These are phyloP conservation scores for Toxotes jaculatrix DNA, from an alignment of 2,113 vertebrate species.

Conservation along the genomic window DNA sequence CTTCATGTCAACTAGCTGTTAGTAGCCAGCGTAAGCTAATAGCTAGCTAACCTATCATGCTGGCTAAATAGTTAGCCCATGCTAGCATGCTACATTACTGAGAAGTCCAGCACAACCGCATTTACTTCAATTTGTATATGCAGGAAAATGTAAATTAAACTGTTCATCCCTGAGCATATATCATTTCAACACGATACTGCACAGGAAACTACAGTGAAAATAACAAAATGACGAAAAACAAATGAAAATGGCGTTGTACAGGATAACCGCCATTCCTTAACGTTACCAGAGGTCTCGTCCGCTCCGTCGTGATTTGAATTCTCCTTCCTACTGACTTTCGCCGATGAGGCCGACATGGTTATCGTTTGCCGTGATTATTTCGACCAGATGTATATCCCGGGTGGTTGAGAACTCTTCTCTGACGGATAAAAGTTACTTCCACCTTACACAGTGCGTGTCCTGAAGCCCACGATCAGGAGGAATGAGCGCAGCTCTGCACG, in stretches of 20 bases:
- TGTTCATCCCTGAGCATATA: fast-evolving
- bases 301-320: constrained; percentile 96
- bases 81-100: constrained; percentile 49
- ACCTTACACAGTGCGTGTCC: constrained; percentile 55
- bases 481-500: constrained; percentile 59
- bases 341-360: constrained; percentile 93
- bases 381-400: constrained; percentile 29
- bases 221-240: constrained; percentile 69
- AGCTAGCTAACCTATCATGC: constrained; percentile 54
- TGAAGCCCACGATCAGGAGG: constrained; percentile 52
- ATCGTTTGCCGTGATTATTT: constrained; percentile 21
- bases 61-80: constrained; percentile 51
- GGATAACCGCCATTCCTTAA: constrained; percentile 78
- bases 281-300: constrained; percentile 95
- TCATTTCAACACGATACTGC: not conserved
- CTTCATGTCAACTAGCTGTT: constrained; percentile 20
- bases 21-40: constrained; percentile 56
- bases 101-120: constrained; percentile 7
- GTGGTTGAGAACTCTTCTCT: constrained; percentile 39
- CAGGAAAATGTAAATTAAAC: no score
- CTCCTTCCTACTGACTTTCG: constrained; percentile 96
- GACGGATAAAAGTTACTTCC: constrained; percentile 69
- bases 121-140: not conserved
- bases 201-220: not conserved
- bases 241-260: constrained; percentile 87